phyloP scores from a whole-genome alignment of 2,888 invertebrate genomes.

The Leucophenga montana region DNA sequence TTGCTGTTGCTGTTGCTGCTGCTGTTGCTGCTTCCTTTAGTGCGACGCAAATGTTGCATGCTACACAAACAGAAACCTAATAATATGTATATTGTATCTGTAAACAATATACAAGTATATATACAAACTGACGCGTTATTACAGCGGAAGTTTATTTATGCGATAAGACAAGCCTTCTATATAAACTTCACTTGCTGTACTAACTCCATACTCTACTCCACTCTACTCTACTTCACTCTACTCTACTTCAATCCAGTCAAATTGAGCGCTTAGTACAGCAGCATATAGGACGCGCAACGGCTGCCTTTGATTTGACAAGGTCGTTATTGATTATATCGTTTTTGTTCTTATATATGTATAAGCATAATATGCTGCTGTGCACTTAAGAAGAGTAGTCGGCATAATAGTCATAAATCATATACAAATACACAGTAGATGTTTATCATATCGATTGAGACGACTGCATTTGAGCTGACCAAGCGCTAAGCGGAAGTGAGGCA shows the following conservation, averaged over 20 bases:
- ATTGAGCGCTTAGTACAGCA: constrained; percentile 30
- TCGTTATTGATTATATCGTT: constrained; percentile 53
- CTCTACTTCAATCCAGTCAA: constrained; percentile 24
- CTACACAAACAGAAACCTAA: constrained; percentile 41
- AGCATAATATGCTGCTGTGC: not conserved
- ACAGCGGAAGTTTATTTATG: constrained; percentile 66
- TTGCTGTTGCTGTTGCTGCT: too few relatives aligned
- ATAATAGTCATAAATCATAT: not conserved
- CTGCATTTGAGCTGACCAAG: too few relatives aligned
- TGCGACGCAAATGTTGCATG: constrained; percentile 31
- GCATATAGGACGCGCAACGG: not conserved
- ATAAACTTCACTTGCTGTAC: constrained; percentile 43
- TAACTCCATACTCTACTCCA: constrained; percentile 34
- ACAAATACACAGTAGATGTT: not conserved
- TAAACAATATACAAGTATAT: constrained; percentile 28
- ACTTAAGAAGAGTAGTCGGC: not conserved
- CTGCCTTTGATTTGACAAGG: constrained; percentile 51
- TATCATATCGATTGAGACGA: not conserved
- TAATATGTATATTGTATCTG: not conserved
- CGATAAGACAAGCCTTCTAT: constrained; percentile 37
- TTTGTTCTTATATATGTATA: constrained; percentile 11
- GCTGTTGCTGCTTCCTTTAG: too few relatives aligned
- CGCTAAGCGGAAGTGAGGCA: constrained; percentile 1
- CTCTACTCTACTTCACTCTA: too few relatives aligned
- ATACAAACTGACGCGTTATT: constrained; percentile 36